Base-by-base conservation (phyloP, 1,140 invertebrate species). In the Drepana arcuata region DNA sequence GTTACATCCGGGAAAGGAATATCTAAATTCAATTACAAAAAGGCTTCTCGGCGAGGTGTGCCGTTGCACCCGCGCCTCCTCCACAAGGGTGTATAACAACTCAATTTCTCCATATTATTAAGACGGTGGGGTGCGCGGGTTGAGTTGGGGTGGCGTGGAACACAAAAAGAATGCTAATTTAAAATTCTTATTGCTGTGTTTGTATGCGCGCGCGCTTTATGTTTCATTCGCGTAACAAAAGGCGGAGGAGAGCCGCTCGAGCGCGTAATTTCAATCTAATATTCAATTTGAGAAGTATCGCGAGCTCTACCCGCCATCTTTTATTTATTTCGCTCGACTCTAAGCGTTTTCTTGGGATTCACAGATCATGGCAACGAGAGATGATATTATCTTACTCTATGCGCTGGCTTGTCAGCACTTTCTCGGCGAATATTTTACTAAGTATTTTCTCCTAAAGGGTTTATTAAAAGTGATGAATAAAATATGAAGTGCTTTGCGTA, bases 1-100 rank as follows among this genome's bases (percentile, higher is more conserved):
- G 58, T 64, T 69, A 63, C 61, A 70, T 71, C 63, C 70, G 55
- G 58, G 54, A 55, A 65, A 64, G 66, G 67, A 75, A 77, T 77
- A 81, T 81, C 74, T 68, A 68, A 79, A 81, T 81, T 79, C 77
- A 81, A 81, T 81, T 79, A 78, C 73, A 73, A 75, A 73, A 78
- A 74, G 73, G 69, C 62, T 78, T 68, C 65, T 65, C 42, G 32
- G 42, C 48, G 65, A 74, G 64, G 71, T 71, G 73, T 70, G 53
- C 55, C 57, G 53, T 45, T 72, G 73, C 73, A 77, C 73, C 72
- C 73, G 69, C 64, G 57, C 73, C 70, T 71, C 71, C 70, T 65
- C 58, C 59, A 61, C 61, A 70, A 68, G 72, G 73, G 73, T 77
- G 72, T 78, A 71, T 71, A 72, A 75, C 75, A 81, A 81, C 77